Evolutionary conservation across 2,888 invertebrate genomes (phyloP), one percentile per base, ranked within the genome.

Genomic region (Pasiphila rectangulata): DNA sequence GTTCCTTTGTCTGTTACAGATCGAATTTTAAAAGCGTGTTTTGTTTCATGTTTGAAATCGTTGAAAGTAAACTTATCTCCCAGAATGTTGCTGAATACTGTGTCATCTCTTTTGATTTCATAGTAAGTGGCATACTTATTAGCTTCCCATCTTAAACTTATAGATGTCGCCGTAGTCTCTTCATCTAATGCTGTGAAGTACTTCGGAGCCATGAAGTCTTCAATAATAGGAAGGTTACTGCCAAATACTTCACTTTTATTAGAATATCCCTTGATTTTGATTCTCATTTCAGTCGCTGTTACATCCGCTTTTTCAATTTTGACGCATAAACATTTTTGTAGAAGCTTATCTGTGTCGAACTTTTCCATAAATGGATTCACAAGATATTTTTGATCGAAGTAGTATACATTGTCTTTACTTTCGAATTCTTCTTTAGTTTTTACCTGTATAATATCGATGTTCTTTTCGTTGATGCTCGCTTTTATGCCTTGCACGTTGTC

Each of bases 51-150:
- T 45, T 63, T 59, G 16, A 83, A 72, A 42, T 63, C 69, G 3
- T 73, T 61, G 52, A 86, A 83, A 20, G 53, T 71, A 34, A 72
- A 77, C 23, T 53, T 54, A 3, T 53, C 59, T 12, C 56, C 67
- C 34, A 36, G 56, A 17, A 86, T 75, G 46, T 80, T 76, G 15
- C 69, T 83, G 54, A 77, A 83, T 30, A 83, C 27, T 13, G 40
- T 54, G 4, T 53, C 76, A 51, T 86, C 78, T 69, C 73, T 76
- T 58, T 84, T 81, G 20, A 87, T 75, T 69, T 87, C 87, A 46
- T 81, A 81, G 53, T 70, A 79, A 41, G 50, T 45, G 1, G 64
- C 74, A 5, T 63, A 5, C 2, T 32, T 46, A 6, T 63, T 56
- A 21, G 47, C 9, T 0, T 72, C 56, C 87, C 86, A 87, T 16